These are phyloP conservation scores for Helicoverpa assulta DNA, from an alignment of 2,888 invertebrate species.

Conservation along the genomic window DNA sequence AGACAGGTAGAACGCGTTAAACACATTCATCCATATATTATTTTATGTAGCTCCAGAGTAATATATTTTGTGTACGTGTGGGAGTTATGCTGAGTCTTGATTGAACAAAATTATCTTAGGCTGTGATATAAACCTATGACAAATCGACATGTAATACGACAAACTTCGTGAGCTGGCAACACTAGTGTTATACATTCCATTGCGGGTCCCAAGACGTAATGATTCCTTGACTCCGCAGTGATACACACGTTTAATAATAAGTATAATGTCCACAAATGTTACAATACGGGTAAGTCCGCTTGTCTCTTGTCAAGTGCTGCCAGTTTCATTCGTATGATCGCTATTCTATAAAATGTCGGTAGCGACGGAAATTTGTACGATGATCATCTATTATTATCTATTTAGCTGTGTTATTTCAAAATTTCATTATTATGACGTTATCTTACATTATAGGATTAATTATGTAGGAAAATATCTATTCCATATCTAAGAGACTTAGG, in stretches of 20 bases:
- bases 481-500: neutral
- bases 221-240: constrained; percentile 40
- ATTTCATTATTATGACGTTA: neutral
- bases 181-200: constrained; percentile 48
- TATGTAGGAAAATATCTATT: neutral
- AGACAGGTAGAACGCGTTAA: constrained; percentile 26
- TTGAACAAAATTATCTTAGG: constrained; percentile 52
- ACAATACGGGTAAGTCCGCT: constrained; percentile 18
- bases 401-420: constrained; percentile 4
- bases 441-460: neutral
- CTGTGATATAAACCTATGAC: constrained; percentile 64
- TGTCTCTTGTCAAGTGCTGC: constrained; percentile 31
- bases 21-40: constrained; percentile 21
- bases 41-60: constrained; percentile 44
- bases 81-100: constrained; percentile 35
- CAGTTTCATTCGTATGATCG: constrained; percentile 13
- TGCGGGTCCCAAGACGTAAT: constrained; percentile 35
- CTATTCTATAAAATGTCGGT: constrained; percentile 16
- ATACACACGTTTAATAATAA: constrained; percentile 29
- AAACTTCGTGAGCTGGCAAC: constrained; percentile 19
- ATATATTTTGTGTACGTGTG: constrained; percentile 63
- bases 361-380: neutral
- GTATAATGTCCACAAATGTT: neutral
- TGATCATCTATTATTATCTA: constrained; percentile 5
- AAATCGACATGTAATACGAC: constrained; percentile 20